Conservation (phyloP, 2,797 vertebrate genomes). For the Brachyalestes nurse region DNA sequence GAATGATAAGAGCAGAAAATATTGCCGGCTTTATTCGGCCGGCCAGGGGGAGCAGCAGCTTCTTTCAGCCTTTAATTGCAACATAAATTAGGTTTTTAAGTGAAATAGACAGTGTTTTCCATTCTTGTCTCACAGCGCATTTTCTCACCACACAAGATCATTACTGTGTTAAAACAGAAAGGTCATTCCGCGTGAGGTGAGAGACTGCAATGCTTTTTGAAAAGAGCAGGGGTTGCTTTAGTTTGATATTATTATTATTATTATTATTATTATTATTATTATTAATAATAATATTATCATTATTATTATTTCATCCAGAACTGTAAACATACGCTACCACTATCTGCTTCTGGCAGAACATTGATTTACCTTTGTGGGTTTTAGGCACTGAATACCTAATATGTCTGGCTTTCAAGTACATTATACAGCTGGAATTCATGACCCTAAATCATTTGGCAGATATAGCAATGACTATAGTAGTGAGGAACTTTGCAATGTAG, state of each 20-base stretch:
- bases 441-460: conserved; percentile 70
- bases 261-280: not conserved
- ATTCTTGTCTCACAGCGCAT: conserved; percentile 55
- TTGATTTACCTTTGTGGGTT: conserved; percentile 48
- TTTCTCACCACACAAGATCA: conserved; percentile 55
- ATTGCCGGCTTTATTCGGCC: conserved; percentile 79
- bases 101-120: conserved; percentile 64
- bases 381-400: conserved; percentile 64
- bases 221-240: conserved; percentile 31
- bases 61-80: conserved; percentile 66
- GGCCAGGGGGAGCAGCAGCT: conserved; percentile 68
- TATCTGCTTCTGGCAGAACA: conserved; percentile 29
- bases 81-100: conserved; percentile 66
- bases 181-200: conserved; percentile 48
- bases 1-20: conserved; percentile 94
- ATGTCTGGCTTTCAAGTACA: conserved; percentile 60
- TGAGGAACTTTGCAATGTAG: conserved; percentile 71
- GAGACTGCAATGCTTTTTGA: conserved; percentile 48
- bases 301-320: conserved; percentile 37
- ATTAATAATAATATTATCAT: not conserved
- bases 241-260: not conserved
- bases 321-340: conserved; percentile 27
- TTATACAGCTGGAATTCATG: conserved; percentile 64
- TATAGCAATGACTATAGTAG: conserved; percentile 65
- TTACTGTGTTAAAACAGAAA: conserved; percentile 60